These are phyloP conservation scores for Rhabdomys pumilio DNA, from an alignment of 2,797 vertebrate genomes.

Conservation along the genomic window DNA sequence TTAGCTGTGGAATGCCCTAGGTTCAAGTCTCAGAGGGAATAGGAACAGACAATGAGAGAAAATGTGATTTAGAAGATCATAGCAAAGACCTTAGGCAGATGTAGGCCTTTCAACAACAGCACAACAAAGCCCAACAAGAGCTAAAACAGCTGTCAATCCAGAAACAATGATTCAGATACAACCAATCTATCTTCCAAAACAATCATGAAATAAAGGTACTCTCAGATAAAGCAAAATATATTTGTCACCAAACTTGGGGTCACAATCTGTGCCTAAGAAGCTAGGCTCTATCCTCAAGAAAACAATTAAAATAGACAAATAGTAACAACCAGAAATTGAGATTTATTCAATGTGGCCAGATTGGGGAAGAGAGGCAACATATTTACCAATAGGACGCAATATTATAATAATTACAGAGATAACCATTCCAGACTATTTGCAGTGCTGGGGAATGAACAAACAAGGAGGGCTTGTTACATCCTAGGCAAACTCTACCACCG, in stretches of 20 bases:
- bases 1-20: background rate
- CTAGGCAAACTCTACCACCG: background rate
- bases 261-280: background rate
- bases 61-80: constrained; percentile 29
- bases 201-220: constrained; percentile 29
- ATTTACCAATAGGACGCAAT: constrained; percentile 5
- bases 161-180: constrained; percentile 21
- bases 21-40: background rate
- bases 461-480: background rate
- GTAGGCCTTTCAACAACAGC: constrained; percentile 18
- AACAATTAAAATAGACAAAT: background rate
- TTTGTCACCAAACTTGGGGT: background rate
- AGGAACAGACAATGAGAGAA: background rate
- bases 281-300: background rate
- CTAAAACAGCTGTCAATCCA: background rate
- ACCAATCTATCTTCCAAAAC: constrained; percentile 35
- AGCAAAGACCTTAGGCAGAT: background rate
- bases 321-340: background rate
- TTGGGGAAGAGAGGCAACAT: background rate
- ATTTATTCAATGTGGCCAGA: background rate
- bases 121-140: background rate
- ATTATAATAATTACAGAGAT: background rate
- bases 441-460: background rate
- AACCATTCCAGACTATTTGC: background rate
- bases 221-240: constrained; percentile 37